A percentile compares a stretch with the other conserved stretches of the same genome.
Evolutionary conservation across 2,888 invertebrate genomes (phyloP).

Genomic region (Drepanosiphum platanoidis): DNA sequence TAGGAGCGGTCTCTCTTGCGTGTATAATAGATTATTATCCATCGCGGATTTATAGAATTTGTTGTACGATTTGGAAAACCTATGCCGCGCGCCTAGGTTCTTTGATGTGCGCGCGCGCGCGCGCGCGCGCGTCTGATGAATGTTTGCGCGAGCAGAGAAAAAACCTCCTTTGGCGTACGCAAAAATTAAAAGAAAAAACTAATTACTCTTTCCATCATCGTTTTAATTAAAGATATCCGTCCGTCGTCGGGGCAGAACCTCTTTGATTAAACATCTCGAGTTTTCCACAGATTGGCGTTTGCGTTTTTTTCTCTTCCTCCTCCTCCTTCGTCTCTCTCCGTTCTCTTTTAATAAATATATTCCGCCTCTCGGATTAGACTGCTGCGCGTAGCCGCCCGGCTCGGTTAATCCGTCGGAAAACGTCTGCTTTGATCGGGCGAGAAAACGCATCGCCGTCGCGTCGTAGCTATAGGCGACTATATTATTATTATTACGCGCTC

Average conservation of each 20-base stretch:
- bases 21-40: too few relatives aligned
- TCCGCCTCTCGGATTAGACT: not conserved
- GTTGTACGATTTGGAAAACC: conserved; percentile 14
- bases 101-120: conserved; percentile 43
- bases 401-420: not conserved
- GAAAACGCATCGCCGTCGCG: too few relatives aligned
- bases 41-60: too few relatives aligned
- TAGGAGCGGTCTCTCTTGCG: too few relatives aligned
- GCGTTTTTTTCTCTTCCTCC: conserved; percentile 26
- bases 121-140: not conserved
- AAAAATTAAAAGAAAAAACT: conserved; percentile 38
- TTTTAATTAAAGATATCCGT: conserved; percentile 50
- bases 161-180: not conserved
- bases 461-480: too few relatives aligned
- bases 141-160: conserved; percentile 3
- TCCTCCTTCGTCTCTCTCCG: too few relatives aligned
- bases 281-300: conserved; percentile 8
- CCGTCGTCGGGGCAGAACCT: not conserved
- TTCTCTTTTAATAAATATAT: conserved; percentile 1
- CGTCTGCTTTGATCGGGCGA: too few relatives aligned
- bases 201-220: conserved; percentile 44
- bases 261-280: conserved; percentile 33
- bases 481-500: too few relatives aligned
- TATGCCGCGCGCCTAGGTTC: not conserved
- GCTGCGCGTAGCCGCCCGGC: too few relatives aligned